Conservation (phyloP, 1,140 invertebrate genomes). For the Drosophila mauritiana region DNA sequence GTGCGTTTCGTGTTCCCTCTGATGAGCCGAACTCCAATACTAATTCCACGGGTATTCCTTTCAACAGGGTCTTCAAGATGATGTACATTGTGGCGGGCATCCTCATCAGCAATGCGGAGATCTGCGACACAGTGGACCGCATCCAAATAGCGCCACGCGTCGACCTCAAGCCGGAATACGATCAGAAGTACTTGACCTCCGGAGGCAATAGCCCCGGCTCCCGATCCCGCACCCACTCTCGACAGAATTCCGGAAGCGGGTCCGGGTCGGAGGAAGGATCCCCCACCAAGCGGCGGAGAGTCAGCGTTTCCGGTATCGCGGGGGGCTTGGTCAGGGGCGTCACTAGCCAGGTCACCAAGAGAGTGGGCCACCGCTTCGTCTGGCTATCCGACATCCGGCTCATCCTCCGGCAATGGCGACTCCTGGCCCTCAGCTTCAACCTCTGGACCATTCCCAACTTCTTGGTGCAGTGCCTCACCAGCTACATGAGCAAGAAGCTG, state of each 20-base stretch:
- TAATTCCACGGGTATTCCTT: neutral
- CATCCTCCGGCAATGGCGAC: conserved; percentile 58
- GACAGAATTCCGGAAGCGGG: conserved; percentile 23
- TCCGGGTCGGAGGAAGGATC: conserved; percentile 21
- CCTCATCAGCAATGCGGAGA: conserved; percentile 79
- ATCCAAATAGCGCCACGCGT: conserved; percentile 83
- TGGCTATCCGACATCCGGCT: conserved; percentile 60
- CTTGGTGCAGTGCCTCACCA: conserved; percentile 65
- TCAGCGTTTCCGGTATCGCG: conserved; percentile 60
- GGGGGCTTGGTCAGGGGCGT: conserved; percentile 63
- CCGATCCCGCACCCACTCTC: conserved; percentile 33
- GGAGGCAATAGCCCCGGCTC: conserved; percentile 5
- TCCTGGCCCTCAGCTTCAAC: conserved; percentile 60
- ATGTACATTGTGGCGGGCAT: conserved; percentile 83
- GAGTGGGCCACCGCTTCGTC: conserved; percentile 55
- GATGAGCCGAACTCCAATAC: neutral
- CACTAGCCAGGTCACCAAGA: conserved; percentile 59
- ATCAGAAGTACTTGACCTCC: conserved; percentile 24
- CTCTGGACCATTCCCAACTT: conserved; percentile 80
- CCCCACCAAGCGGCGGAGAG: conserved; percentile 14
- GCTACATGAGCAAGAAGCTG: conserved; percentile 71
- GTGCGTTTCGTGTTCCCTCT: conserved; percentile 41
- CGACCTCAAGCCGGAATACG: conserved; percentile 61
- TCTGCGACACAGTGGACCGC: conserved; percentile 80
- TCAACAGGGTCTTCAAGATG: conserved; percentile 72